phyloP scores from a whole-genome alignment of 92 coral and sea anemone genomes.

The Muricea muricata region DNA sequence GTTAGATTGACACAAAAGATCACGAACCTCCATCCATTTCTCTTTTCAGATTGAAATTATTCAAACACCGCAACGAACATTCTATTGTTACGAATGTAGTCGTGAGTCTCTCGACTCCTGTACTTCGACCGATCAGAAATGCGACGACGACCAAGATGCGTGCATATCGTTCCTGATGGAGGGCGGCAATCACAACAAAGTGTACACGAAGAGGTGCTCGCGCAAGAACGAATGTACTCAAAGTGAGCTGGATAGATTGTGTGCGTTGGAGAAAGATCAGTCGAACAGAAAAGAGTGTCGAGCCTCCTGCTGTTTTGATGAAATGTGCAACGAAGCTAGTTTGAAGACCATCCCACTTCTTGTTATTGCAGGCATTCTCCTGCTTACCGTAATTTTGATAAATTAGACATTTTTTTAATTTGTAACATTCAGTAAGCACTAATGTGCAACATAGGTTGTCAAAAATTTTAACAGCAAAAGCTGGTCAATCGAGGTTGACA shows the following conservation, averaged over 20 bases:
- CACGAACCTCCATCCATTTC: too few relatives aligned
- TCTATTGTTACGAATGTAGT: conserved; percentile 9
- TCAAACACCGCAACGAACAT: not conserved
- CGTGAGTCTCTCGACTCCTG: conserved; percentile 12
- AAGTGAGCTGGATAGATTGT: conserved; percentile 5
- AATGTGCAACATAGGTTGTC: too few relatives aligned
- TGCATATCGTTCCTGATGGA: conserved; percentile 34
- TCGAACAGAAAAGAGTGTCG: conserved; percentile 24
- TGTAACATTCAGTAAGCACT: too few relatives aligned
- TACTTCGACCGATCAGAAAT: not conserved
- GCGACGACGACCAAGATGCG: conserved; percentile 41
- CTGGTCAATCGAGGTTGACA: too few relatives aligned
- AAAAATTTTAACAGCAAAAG: too few relatives aligned
- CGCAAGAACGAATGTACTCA: conserved; percentile 30
- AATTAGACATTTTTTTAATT: too few relatives aligned
- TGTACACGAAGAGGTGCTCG: conserved; percentile 35
- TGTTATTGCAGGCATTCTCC: not conserved
- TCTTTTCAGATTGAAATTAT: not conserved
- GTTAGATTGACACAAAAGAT: too few relatives aligned
- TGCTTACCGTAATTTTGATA: not conserved
- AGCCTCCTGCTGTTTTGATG: conserved; percentile 28
- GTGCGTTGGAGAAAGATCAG: conserved; percentile 13
- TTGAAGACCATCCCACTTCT: not conserved
- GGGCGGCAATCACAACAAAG: conserved; percentile 26
- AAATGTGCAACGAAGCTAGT: conserved; percentile 17